Base-by-base conservation (phyloP, 53 echinoderm and acorn worm genomes). In the Pentamera pediparva region DNA sequence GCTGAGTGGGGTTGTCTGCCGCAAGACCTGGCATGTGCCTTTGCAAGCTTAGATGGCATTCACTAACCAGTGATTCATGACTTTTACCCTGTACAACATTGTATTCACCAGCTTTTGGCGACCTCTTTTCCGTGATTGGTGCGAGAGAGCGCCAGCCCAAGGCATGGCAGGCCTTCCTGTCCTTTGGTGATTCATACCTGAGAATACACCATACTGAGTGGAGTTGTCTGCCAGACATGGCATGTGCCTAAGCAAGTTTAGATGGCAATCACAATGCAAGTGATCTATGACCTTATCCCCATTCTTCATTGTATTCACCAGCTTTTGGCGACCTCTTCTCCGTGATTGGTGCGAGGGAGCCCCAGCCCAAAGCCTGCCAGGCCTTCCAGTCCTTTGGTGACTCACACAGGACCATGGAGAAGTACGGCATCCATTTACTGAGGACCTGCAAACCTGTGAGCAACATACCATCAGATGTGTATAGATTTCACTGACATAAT, bases 401-500 rank as follows among this genome's bases (percentile, higher is more conserved):
- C n/a, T 85, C 98, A 20, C 98, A 98, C 78, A 62, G 98, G 12
- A 98, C 86, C 69, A 91, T 98, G 91, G 98, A 98, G 69, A 98
- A 98, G 75, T 89, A 81, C 81, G 98, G 88, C 7, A 98, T 98
- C 63, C 72, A 91, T 56, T 64, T 91, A 26, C 81, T 98, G 22
- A 73, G 87, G 27, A 92, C 91, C 9, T 88, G 88, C 51, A 98
- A 98, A 76, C 98, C 98, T 37, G 98, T 98, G 70, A 98, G 98
- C 88, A 57, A 1, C n/a, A 45, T 45, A 45, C 47, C 12, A 1
- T 45, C n/a, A 0, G 0, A 18, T 45, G 1, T 15, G 13, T 15
- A 1, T 45, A 15, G 47, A 45, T 45, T n/a, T n/a, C n/a, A n/a
- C n/a, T n/a, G n/a, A n/a, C n/a, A n/a, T n/a, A n/a, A n/a, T n/a